Evolutionary conservation across 1,140 invertebrate genomes (phyloP).

Genomic region (Plectrocnemia conspersa): DNA sequence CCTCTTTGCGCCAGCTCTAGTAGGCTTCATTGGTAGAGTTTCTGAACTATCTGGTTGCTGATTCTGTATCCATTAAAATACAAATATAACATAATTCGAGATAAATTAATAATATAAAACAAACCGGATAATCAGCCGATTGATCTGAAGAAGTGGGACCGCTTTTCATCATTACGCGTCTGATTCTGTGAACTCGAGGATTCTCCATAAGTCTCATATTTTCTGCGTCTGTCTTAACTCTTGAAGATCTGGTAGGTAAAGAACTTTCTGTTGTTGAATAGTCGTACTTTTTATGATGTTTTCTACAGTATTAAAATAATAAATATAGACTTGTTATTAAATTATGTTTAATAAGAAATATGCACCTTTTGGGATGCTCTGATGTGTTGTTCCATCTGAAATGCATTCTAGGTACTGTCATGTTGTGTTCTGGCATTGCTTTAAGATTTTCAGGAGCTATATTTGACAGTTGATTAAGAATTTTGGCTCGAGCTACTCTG

Average conservation of each 20-base stretch:
- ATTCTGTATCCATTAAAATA: neutral
- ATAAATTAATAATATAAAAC: neutral
- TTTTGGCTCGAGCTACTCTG: conserved; percentile 14
- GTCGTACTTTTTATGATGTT: conserved; percentile 24
- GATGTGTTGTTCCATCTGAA: conserved; percentile 15
- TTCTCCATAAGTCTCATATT: conserved; percentile 9
- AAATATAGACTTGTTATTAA: neutral
- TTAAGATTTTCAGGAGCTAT: conserved; percentile 7
- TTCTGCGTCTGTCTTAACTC: conserved; percentile 24
- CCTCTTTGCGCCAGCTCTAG: neutral
- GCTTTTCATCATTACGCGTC: conserved; percentile 24
- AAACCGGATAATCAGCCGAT: conserved; percentile 18
- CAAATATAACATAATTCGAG: neutral
- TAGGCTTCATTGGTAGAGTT: neutral
- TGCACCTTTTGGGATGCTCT: conserved; percentile 18
- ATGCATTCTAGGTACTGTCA: conserved; percentile 13
- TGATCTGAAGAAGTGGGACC: conserved; percentile 19
- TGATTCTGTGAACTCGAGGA: conserved; percentile 13
- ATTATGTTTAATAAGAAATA: neutral
- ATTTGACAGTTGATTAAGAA: conserved; percentile 1
- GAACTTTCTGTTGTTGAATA: conserved; percentile 6
- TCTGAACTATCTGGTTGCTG: neutral
- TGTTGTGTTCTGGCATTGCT: neutral
- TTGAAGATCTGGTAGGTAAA: conserved; percentile 21
- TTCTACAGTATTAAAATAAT: conserved; percentile 6